Evolutionary conservation across 2,888 invertebrate genomes (phyloP).

Genomic region (Omphaloscelis lunosa): DNA sequence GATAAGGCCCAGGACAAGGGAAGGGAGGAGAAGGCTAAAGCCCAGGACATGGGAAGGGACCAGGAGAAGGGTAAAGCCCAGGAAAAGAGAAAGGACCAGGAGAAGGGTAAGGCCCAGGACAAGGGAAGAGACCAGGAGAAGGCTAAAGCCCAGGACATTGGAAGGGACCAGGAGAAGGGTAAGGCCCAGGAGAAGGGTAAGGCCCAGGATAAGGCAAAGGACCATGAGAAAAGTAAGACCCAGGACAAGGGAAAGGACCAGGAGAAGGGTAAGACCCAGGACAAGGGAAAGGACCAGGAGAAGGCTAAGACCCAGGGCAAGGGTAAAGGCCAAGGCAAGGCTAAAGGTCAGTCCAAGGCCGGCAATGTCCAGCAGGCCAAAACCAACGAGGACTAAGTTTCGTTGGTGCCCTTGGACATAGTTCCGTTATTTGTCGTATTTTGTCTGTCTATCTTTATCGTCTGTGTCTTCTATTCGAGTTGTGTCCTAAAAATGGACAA

Average conservation of each 20-base stretch:
- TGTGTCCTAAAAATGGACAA: conserved; percentile 9
- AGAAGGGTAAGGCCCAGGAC: background rate
- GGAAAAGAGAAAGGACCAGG: background rate
- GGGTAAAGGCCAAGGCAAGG: background rate
- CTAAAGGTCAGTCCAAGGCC: background rate
- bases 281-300: background rate
- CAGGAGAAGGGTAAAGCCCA: background rate
- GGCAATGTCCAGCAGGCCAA: background rate
- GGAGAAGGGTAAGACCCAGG: background rate
- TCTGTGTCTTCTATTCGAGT: background rate
- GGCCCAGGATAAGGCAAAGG: background rate
- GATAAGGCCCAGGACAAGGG: background rate
- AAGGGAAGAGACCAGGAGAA: background rate
- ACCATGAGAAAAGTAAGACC: too few species aligned
- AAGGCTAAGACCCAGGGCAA: background rate
- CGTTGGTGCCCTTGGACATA: background rate
- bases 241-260: background rate
- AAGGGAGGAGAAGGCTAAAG: background rate
- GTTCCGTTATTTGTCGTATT: background rate
- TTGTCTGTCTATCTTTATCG: background rate
- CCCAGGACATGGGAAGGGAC: background rate
- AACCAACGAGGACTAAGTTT: background rate
- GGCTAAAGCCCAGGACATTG: too few species aligned
- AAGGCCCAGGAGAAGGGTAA: background rate
- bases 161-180: background rate